Evolutionary conservation across 2,113 vertebrate genomes (phyloP), one percentile per base, ranked within the genome.

Genomic region (Melanerpes aurifrons): DNA sequence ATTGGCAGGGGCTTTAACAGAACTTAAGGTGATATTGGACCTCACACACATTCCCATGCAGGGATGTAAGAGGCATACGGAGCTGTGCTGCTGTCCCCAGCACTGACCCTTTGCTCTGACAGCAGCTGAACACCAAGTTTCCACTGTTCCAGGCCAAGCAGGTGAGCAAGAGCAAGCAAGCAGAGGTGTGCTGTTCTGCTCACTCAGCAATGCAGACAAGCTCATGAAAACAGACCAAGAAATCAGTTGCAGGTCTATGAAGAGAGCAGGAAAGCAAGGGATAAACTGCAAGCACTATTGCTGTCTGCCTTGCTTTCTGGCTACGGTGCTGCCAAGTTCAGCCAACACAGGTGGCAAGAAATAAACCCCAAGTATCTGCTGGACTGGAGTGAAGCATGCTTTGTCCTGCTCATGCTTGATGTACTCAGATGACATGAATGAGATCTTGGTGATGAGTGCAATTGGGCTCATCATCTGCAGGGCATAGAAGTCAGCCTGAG

Each of bases 381-480:
- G 1, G 63, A n/a, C 20, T n/a, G 43, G 31, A 64, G 31, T 7
- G 5, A 31, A 76, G 45, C 3, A 4, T 0, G 0, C 22, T 92
- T 57, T 0, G 3, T 67, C 29, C 40, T 72, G 56, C 19, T 85
- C 2, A 1, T 43, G 54, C 32, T 57, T 82, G 31, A 70, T 29
- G 45, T 9, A 48, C 56, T 35, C 12, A 28, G 8, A 29, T 26
- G 32, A 45, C 3, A 1, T 15, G 17, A 76, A 76, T 3, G 45
- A 76, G 35, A 64, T 9, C 45, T 22, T 45, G 9, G 59, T 73
- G 78, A 76, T 59, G 16, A 74, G 47, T 13, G 18, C 0, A 1
- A 43, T 29, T 28, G 17, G 20, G 28, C 16, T 24, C 9, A 86
- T 16, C 24, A 50, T 37, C 37, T 2, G 1, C 32, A 67, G 9